Evolutionary conservation across 2,113 vertebrate species (phyloP).

Genomic region (Paracanthobrama guichenoti): DNA sequence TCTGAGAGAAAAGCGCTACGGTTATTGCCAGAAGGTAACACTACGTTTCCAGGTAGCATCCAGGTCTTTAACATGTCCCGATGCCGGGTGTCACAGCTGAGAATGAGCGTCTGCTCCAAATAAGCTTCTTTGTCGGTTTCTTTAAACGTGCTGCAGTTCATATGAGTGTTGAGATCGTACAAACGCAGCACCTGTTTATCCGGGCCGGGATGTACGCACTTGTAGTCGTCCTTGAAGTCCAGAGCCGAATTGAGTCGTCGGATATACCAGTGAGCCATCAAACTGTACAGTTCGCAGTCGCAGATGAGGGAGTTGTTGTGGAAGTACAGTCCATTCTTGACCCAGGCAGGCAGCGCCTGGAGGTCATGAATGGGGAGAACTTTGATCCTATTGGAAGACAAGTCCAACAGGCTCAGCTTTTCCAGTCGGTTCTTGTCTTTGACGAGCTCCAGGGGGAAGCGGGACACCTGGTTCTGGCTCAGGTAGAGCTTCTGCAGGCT

Average conservation of each 20-base stretch:
- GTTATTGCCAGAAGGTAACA: slow-evolving; percentile 74
- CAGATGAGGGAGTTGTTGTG: slow-evolving; percentile 89
- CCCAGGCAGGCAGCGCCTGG: slow-evolving; percentile 83
- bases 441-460: slow-evolving; percentile 90
- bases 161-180: slow-evolving; percentile 76
- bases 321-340: slow-evolving; percentile 92
- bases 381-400: slow-evolving; percentile 90
- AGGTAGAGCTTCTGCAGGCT: slow-evolving; percentile 93
- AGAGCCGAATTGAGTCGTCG: slow-evolving; percentile 84
- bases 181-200: slow-evolving; percentile 66
- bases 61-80: slow-evolving; percentile 82
- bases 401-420: slow-evolving; percentile 85
- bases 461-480: slow-evolving; percentile 89
- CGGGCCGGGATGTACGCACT: slow-evolving; percentile 67
- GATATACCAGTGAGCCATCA: slow-evolving; percentile 85
- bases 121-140: slow-evolving; percentile 83
- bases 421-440: slow-evolving; percentile 81
- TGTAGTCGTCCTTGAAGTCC: slow-evolving; percentile 88
- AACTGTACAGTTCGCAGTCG: slow-evolving; percentile 85
- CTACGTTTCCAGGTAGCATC: slow-evolving; percentile 80
- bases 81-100: slow-evolving; percentile 88
- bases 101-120: slow-evolving; percentile 80
- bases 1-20: slow-evolving; percentile 77
- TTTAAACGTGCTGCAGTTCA: slow-evolving; percentile 91
- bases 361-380: slow-evolving; percentile 79